Conservation (phyloP, 2,888 invertebrate species). For the Ellobium chinense region DNA sequence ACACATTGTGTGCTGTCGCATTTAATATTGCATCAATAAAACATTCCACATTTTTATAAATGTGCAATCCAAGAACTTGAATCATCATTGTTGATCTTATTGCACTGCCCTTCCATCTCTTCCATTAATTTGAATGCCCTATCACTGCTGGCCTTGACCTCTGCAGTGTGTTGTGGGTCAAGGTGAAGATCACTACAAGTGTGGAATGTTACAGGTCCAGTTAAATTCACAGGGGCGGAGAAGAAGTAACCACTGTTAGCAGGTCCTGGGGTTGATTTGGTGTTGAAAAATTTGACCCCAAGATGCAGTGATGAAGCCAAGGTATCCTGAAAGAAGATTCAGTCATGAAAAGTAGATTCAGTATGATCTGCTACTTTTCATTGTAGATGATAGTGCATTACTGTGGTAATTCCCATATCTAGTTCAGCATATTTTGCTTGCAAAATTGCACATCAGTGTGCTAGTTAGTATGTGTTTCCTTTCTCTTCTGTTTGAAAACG, state of each 20-base stretch:
- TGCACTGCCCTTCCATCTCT: neutral
- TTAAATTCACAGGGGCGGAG: conserved; percentile 19
- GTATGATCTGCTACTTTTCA: no score
- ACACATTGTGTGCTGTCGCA: no score
- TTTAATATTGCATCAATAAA: no score
- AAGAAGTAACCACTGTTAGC: conserved; percentile 30
- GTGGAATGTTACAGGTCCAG: conserved; percentile 19
- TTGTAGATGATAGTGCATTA: no score
- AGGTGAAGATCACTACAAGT: neutral
- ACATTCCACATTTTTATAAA: conserved; percentile 9
- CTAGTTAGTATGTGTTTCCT: no score
- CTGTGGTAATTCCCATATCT: no score
- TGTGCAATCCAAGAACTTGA: neutral
- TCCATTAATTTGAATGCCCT: neutral
- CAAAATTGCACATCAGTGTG: no score
- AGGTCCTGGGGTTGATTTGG: neutral
- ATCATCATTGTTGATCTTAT: neutral
- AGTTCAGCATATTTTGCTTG: no score
- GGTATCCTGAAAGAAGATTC: neutral
- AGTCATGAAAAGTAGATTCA: no score
- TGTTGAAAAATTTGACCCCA: neutral
- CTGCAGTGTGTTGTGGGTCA: neutral
- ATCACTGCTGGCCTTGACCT: conserved; percentile 28
- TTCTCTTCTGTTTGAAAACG: no score
- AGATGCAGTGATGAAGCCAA: conserved; percentile 1